Evolutionary conservation across 2,797 vertebrate species (phyloP).

Genomic region (Coregonus ussuriensis): DNA sequence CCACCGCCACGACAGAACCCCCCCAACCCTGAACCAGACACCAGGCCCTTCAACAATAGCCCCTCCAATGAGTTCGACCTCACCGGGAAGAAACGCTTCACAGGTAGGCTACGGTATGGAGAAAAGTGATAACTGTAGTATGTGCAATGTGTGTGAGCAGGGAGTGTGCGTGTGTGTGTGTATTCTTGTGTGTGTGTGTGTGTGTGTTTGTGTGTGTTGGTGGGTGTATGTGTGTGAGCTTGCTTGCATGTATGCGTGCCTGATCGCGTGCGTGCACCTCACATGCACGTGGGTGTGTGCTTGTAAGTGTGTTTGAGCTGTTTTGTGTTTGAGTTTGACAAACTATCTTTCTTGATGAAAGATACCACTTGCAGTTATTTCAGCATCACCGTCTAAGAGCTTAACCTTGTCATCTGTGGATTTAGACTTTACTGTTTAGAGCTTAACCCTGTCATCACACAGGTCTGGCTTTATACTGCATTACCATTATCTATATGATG

Average conservation of each 20-base stretch:
- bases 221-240: constrained; percentile 1
- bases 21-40: constrained; percentile 45
- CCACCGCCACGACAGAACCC: constrained; percentile 23
- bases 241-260: background rate
- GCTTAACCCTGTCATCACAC: background rate
- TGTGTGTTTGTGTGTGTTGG: background rate
- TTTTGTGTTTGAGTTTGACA: background rate
- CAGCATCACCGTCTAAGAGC: background rate
- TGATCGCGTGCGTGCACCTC: background rate
- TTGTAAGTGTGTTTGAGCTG: background rate
- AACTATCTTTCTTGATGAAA: background rate
- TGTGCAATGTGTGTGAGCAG: background rate
- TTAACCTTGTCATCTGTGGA: background rate
- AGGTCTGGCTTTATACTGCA: background rate
- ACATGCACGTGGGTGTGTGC: background rate
- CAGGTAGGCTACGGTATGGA: constrained; percentile 74
- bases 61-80: constrained; percentile 86
- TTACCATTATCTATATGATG: constrained; percentile 2
- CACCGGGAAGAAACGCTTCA: constrained; percentile 90
- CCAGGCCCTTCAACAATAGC: constrained; percentile 64
- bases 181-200: background rate
- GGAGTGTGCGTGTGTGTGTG: constrained; percentile 5
- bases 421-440: background rate
- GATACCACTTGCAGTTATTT: background rate
- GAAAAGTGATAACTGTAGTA: background rate